Conservation (phyloP, 2,797 vertebrate genomes). For the Notoglanidium macrostoma region DNA sequence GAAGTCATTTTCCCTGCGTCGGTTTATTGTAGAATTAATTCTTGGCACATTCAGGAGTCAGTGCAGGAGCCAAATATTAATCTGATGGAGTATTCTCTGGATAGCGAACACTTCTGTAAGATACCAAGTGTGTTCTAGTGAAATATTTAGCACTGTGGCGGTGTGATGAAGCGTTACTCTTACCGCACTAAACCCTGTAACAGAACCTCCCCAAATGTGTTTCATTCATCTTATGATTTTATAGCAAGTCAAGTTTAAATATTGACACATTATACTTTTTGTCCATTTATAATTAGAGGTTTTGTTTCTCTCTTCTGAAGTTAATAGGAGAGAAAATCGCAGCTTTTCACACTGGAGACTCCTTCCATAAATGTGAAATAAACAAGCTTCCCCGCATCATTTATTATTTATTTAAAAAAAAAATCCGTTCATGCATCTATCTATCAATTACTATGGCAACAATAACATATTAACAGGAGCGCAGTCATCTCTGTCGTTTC, state of each 20-base stretch:
- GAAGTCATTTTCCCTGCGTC: background rate
- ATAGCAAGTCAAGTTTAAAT: too few species aligned
- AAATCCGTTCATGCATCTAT: too few species aligned
- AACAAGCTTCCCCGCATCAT: background rate
- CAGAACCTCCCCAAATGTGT: background rate
- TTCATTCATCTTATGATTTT: background rate
- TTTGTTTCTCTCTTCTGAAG: background rate
- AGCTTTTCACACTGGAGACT: background rate
- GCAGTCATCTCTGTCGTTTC: slow-evolving; percentile 1
- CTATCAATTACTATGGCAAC: background rate
- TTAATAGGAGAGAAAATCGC: background rate
- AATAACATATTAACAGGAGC: background rate
- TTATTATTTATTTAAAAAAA: background rate
- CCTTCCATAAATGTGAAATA: background rate
- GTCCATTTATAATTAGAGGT: background rate
- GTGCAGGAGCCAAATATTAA: slow-evolving; percentile 13
- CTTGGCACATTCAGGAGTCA: slow-evolving; percentile 2
- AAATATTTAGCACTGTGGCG: background rate
- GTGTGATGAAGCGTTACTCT: background rate
- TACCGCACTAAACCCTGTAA: background rate
- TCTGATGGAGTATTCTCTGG: background rate
- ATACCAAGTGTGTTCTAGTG: background rate
- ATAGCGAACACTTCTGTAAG: background rate
- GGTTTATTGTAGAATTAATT: slow-evolving; percentile 2
- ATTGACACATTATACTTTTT: background rate